Base-by-base conservation (phyloP, 1,140 invertebrate genomes). In the Polypedilum pembai region DNA sequence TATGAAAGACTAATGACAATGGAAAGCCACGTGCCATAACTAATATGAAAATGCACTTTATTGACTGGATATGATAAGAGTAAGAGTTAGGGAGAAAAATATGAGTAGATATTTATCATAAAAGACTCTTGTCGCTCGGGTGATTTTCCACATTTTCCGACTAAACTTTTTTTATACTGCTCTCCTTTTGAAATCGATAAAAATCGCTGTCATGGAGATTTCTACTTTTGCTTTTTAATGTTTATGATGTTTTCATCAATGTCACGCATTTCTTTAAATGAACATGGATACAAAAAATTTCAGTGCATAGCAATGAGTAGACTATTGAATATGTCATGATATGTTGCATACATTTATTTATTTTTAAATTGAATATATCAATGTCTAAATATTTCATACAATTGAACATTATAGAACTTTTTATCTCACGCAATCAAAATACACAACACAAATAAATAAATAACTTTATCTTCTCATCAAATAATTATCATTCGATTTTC, bases 11-110 rank as follows among this genome's bases (percentile, higher is more conserved):
- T 69, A 69, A 69, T 69, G 17, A 69, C 65, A 69, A 69, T 69
- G 20, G 3, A 18, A 69, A 69, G 65, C 65, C 65, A 69, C 65
- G 65, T 69, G 65, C 65, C 65, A 69, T 69, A 69, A 69, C 65
- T 69, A 69, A 69, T 69, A 69, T 18, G 20, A 69, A 69, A 69
- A 69, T 69, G 65, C 65, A 69, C 17, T 69, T 69, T 69, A 69
- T 69, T 69, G 65, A 69, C 65, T 18, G 45, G 45, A 56, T 56
- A 69, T 69, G 65, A 69, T 69, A 69, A 69, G 20, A 69, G 65
- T 69, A 18, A 20, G 65, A 20, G 17, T 10, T 18, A 18, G 65
- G 65, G 17, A 69, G 17, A 8, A 21, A 69, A 69, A 20, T 69
- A 69, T 69, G 65, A 69, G 20, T 69, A 12, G 45, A 56, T 56